Base-by-base conservation (phyloP, 2,888 invertebrate genomes). In the Heteromyza rotundicornis region DNA sequence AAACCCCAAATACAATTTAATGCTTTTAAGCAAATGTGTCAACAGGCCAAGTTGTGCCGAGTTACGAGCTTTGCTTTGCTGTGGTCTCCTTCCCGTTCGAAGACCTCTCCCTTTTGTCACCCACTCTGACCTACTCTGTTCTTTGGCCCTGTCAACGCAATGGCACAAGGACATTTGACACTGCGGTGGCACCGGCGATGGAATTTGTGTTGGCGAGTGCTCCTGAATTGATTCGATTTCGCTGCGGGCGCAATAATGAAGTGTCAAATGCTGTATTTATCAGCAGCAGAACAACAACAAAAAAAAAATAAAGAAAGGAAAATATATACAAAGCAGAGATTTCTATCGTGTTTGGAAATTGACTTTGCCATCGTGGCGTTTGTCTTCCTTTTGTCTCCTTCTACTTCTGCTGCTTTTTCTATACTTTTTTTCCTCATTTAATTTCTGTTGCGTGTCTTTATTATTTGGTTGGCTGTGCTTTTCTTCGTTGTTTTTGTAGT, bases 241-340 rank as follows among this genome's bases (percentile, higher is more conserved):
- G 70, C 70, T 75, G 70, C 70, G 72, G 73, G 74, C 72, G 69
- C 72, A 73, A 74, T 77, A 80, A 79, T 77, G 74, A 78, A 79
- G 78, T 80, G 77, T 79, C 79, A 78, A 79, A 74, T 72, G 72
- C 70, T 71, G 78, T 78, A 75, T 78, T 77, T 76, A 78, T 78
- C 73, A 72, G 69, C 68, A 69, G n/a, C n/a, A n/a, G n/a, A n/a
- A n/a, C n/a, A n/a, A n/a, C n/a, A n/a, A n/a, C n/a, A n/a, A n/a
- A n/a, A n/a, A n/a, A n/a, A n/a, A n/a, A n/a, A n/a, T n/a, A n/a
- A n/a, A n/a, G n/a, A n/a, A n/a, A n/a, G n/a, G n/a, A n/a, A n/a
- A n/a, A n/a, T n/a, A n/a, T n/a, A n/a, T n/a, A n/a, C 69, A 40
- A n/a, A 3, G 40, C 8, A 40, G n/a, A 56, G 22, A 47, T 19